These are phyloP conservation scores for Cheilosia pagana DNA, from an alignment of 2,888 invertebrate genomes.

Conservation along the genomic window DNA sequence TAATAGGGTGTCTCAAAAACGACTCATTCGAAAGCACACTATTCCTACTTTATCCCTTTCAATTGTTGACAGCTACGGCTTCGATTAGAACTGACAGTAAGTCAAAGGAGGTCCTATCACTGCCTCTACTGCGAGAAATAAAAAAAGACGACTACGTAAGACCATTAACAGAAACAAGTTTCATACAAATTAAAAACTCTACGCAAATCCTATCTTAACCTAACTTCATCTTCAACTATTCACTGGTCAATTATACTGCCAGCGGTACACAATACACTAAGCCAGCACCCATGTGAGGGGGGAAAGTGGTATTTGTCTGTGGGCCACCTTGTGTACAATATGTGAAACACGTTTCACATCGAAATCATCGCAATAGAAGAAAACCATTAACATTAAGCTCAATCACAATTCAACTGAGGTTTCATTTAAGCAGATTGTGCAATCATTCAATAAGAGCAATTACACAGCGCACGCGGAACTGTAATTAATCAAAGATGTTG, in stretches of 20 bases:
- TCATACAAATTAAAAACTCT: neutral
- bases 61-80: no score
- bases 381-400: constrained; percentile 42
- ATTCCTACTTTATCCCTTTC: no score
- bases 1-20: no score
- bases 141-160: neutral
- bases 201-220: neutral
- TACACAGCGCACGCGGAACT: constrained; percentile 44
- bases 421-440: constrained; percentile 42
- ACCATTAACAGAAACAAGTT: neutral
- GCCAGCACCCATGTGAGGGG: constrained; percentile 36
- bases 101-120: no score
- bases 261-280: constrained; percentile 18
- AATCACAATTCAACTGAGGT: constrained; percentile 54
- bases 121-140: no score
- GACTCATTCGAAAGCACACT: no score
- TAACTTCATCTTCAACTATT: constrained; percentile 6
- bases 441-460: constrained; percentile 27
- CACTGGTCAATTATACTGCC: constrained; percentile 2
- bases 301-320: constrained; percentile 51
- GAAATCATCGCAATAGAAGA: constrained; percentile 55
- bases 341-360: constrained; percentile 62
- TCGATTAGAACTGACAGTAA: no score
- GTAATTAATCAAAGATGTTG: constrained; percentile 35
- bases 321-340: constrained; percentile 40